phyloP scores from a whole-genome alignment of 2,113 vertebrate species.

The Xenus cinereus region DNA sequence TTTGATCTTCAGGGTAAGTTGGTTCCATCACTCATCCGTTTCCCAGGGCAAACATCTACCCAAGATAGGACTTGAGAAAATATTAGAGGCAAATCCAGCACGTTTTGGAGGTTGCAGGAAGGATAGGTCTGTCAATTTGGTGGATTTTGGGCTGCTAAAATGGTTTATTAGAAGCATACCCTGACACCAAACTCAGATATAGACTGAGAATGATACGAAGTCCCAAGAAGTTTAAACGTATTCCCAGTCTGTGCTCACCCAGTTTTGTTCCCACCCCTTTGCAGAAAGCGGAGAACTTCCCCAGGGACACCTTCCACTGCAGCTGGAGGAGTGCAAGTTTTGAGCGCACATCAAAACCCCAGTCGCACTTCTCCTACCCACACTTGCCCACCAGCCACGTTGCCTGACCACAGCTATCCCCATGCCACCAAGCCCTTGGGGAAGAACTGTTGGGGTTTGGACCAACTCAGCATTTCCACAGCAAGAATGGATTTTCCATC shows the following conservation, averaged over 20 bases:
- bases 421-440: neutral
- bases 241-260: neutral
- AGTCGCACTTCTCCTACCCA: neutral
- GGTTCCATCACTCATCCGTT: neutral
- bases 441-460: neutral
- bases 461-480: neutral
- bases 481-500: neutral
- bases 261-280: neutral
- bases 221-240: neutral
- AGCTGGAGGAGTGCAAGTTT: neutral
- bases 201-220: neutral
- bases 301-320: neutral
- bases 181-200: neutral
- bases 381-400: neutral
- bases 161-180: neutral
- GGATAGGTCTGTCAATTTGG: neutral
- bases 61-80: neutral
- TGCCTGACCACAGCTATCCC: neutral
- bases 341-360: neutral
- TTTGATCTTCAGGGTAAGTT: neutral
- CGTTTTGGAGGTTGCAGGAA: neutral
- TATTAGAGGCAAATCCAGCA: neutral
- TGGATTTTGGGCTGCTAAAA: neutral
- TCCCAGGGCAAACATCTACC: neutral
- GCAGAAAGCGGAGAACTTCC: neutral